A percentile compares a stretch with the other conserved stretches of the same genome.
phyloP scores from a whole-genome alignment of 1,140 invertebrate genomes.

The Muscidifurax raptorellus region DNA sequence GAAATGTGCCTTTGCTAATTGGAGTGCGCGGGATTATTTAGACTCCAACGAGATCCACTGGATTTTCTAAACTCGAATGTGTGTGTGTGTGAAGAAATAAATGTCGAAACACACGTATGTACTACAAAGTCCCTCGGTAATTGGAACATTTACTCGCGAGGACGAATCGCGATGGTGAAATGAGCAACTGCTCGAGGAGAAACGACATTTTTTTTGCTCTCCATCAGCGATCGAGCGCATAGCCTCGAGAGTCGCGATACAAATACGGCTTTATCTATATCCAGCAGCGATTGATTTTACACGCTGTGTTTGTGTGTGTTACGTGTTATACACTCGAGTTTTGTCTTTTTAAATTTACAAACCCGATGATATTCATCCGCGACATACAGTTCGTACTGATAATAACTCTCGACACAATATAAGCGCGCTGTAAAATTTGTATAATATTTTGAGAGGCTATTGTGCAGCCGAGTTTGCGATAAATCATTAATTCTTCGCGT shows the following conservation, averaged over 20 bases:
- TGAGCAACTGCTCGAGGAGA: not conserved
- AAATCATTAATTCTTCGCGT: not conserved
- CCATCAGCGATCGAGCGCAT: not conserved
- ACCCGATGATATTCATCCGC: not conserved
- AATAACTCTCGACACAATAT: too few relatives aligned
- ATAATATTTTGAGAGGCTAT: not conserved
- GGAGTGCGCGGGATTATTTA: too few relatives aligned
- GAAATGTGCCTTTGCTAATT: not conserved
- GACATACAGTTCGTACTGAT: too few relatives aligned
- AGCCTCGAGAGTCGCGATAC: not conserved
- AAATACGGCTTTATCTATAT: not conserved
- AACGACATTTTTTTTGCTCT: not conserved
- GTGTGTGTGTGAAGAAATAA: not conserved
- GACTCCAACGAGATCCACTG: too few relatives aligned
- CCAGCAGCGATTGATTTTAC: not conserved
- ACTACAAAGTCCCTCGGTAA: not conserved
- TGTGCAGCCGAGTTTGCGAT: not conserved
- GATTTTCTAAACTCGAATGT: too few relatives aligned
- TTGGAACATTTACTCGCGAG: not conserved
- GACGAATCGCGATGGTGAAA: not conserved
- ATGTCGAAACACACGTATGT: not conserved
- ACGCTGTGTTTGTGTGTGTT: not conserved
- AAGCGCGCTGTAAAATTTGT: not conserved
- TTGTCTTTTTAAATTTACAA: not conserved
- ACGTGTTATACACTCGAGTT: not conserved